Evolutionary conservation across 1,140 invertebrate genomes (phyloP).

Genomic region (Neoseiulus cucumeris): DNA sequence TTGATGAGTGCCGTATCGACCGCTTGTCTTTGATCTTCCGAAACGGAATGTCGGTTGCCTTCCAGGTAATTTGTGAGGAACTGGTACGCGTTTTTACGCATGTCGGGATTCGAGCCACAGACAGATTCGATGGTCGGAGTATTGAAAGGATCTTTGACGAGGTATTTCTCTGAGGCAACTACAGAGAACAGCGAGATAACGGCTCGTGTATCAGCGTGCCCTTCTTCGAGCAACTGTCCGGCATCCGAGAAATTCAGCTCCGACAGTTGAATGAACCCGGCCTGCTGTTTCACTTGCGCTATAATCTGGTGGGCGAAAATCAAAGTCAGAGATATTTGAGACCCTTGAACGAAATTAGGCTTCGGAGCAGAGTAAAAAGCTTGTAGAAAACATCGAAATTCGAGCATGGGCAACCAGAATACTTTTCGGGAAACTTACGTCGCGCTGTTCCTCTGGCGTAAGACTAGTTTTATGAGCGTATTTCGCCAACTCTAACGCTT

Average conservation of each 20-base stretch:
- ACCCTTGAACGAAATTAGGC: background rate
- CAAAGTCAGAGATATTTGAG: background rate
- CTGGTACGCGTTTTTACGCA: conserved; percentile 9
- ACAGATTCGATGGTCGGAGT: background rate
- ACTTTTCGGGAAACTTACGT: conserved; percentile 20
- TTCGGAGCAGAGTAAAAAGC: background rate
- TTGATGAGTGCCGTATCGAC: conserved; percentile 32
- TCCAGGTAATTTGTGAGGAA: background rate
- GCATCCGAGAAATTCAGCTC: conserved; percentile 31
- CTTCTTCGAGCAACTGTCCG: conserved; percentile 27
- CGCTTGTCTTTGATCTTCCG: conserved; percentile 23
- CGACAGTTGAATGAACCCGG: conserved; percentile 33
- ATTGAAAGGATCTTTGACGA: conserved; percentile 19
- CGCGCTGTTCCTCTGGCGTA: conserved; percentile 28
- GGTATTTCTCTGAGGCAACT: conserved; percentile 29
- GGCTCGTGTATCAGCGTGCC: conserved; percentile 31
- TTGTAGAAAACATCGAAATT: background rate
- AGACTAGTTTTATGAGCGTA: conserved; percentile 30
- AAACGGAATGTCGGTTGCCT: background rate
- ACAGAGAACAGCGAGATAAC: conserved; percentile 22
- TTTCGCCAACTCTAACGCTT: conserved; percentile 32
- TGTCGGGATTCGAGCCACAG: background rate
- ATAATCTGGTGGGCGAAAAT: conserved; percentile 19
- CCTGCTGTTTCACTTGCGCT: conserved; percentile 29
- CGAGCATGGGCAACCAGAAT: background rate